Conservation (phyloP, 2,113 vertebrate genomes). For the Saccopteryx bilineata region DNA sequence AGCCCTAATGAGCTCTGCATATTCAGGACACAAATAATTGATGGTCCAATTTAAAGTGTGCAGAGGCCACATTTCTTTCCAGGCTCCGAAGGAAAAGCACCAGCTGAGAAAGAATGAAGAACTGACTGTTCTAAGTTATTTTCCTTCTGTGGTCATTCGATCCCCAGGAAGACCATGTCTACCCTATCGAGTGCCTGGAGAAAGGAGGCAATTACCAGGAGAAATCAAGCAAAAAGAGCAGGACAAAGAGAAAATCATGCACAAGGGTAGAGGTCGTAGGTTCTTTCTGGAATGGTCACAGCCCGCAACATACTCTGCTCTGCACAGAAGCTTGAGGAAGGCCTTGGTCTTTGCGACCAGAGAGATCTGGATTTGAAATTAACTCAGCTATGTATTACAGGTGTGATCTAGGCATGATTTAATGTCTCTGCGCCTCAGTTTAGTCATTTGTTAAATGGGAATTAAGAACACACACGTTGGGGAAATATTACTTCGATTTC, state of each 20-base stretch:
- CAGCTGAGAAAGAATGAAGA: slow-evolving; percentile 72
- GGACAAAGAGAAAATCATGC: background rate
- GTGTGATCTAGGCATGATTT: background rate
- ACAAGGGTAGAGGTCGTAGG: background rate
- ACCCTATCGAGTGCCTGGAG: slow-evolving; percentile 28
- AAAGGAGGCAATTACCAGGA: slow-evolving; percentile 57
- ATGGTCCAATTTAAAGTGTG: slow-evolving; percentile 76
- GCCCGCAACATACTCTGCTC: background rate
- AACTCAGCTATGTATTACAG: background rate
- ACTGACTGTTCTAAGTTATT: slow-evolving; percentile 69
- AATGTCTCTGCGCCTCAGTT: background rate
- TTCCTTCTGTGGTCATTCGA: slow-evolving; percentile 65
- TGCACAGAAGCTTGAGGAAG: background rate
- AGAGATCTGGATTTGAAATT: background rate
- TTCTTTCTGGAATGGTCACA: background rate
- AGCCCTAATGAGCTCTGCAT: slow-evolving; percentile 76
- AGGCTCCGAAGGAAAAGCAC: slow-evolving; percentile 74
- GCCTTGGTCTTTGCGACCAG: background rate
- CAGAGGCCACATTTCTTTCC: slow-evolving; percentile 69
- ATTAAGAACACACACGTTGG: background rate
- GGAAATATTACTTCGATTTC: background rate
- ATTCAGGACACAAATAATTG: slow-evolving; percentile 75
- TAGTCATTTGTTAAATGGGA: background rate
- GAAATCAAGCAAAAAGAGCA: slow-evolving; percentile 54
- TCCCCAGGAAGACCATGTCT: slow-evolving; percentile 42